Evolutionary conservation across 2,888 invertebrate genomes (phyloP).

Genomic region (Scelioninae gen. 1): DNA sequence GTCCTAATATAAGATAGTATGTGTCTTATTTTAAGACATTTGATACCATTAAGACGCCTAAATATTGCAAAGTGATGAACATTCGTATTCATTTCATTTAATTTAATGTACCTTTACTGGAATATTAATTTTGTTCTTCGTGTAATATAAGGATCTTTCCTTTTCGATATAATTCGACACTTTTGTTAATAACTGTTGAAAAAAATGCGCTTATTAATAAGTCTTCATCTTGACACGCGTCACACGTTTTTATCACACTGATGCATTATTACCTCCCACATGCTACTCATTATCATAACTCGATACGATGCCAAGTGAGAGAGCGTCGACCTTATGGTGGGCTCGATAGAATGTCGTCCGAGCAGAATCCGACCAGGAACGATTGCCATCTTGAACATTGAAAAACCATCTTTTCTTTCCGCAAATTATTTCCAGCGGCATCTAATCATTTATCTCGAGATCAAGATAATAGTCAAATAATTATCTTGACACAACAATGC

Average conservation of each 20-base stretch:
- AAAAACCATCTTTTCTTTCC: slow-evolving; percentile 56
- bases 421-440: slow-evolving; percentile 33
- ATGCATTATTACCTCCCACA: slow-evolving; percentile 67
- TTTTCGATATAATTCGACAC: no score
- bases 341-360: slow-evolving; percentile 66
- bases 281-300: slow-evolving; percentile 69
- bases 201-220: slow-evolving; percentile 26
- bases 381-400: slow-evolving; percentile 49
- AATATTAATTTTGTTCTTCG: no score
- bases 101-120: no score
- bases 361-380: slow-evolving; percentile 56
- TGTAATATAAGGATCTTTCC: no score
- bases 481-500: slow-evolving; percentile 1
- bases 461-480: slow-evolving; percentile 5
- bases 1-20: no score
- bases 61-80: no score
- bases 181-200: no score
- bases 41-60: no score
- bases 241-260: slow-evolving; percentile 60
- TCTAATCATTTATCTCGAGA: slow-evolving; percentile 30
- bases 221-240: slow-evolving; percentile 28
- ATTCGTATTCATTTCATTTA: no score
- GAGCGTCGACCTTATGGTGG: slow-evolving; percentile 66
- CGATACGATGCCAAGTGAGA: slow-evolving; percentile 65
- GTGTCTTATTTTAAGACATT: no score